Evolutionary conservation across 2,113 vertebrate genomes (phyloP), one percentile per base, ranked within the genome.

Genomic region (Phocoena sinus): DNA sequence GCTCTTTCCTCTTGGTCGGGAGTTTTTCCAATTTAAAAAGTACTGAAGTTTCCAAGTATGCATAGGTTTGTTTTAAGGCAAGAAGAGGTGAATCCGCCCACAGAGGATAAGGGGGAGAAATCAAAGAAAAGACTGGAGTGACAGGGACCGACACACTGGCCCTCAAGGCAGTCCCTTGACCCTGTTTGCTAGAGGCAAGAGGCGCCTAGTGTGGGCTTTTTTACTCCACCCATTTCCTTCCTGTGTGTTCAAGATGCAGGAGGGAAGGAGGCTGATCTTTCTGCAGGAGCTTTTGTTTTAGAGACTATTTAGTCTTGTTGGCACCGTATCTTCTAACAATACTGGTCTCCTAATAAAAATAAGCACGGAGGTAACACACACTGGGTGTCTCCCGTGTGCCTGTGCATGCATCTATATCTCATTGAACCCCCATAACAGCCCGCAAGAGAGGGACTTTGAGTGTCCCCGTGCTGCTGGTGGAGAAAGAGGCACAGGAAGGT

Each of bases 1-100:
- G 56, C 26, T 96, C n/a, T 38, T 96, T 94, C 60, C 82, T 93
- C 44, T 60, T 44, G 28, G 65, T 44, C 4, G 1, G 63, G 83
- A 94, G 60, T 53, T 93, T 77, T 67, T 89, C 77, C 80, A 20
- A 81, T 91, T 95, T 97, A 96, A 81, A 96, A 96, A 97, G 50
- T 76, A 71, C 15, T 63, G 26, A 95, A 60, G 62, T 96, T 73
- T 92, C 79, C 83, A 91, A 94, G 90, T 41, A 77, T 82, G 44
- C 47, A 74, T 2, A 87, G 73, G 25, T 58, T 95, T 94, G 28
- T 76, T 97, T 94, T 38, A 50, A 58, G 31, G n/a, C 33, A 74
- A 33, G 65, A 33, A 77, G 65, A 91, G 44, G 11, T 10, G 13
- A 86, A 68, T 77, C n/a, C 0, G 1, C 56, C 33, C 71, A 65